These are phyloP conservation scores for Tetramorium alpestre DNA, from an alignment of 1,140 invertebrate species.

Conservation along the genomic window DNA sequence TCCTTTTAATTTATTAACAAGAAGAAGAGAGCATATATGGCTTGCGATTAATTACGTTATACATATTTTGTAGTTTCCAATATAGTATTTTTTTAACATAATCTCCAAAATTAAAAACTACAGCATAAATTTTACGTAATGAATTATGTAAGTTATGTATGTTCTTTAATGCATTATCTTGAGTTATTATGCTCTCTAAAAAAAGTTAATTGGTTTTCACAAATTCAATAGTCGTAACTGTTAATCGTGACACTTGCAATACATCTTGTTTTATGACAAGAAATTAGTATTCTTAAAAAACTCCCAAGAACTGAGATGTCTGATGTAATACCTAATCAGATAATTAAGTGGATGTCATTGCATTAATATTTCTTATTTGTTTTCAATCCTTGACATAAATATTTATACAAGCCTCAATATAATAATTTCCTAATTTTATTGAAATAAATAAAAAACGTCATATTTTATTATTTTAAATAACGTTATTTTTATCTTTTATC, in stretches of 20 bases:
- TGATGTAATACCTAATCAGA: background rate
- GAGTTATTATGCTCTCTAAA: too few relatives aligned
- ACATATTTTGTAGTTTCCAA: background rate
- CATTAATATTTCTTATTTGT: background rate
- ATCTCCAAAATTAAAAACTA: background rate
- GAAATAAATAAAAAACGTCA: background rate
- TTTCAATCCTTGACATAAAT: background rate
- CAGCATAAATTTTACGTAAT: background rate
- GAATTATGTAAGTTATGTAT: background rate
- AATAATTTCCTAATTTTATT: background rate
- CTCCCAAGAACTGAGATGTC: background rate
- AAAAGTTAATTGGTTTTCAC: background rate
- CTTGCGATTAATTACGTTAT: background rate
- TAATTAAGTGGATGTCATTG: background rate
- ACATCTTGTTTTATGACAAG: conserved; percentile 6
- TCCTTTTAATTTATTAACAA: background rate
- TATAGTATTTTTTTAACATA: background rate
- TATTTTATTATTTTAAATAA: background rate
- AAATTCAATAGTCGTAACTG: conserved; percentile 18
- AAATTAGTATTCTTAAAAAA: background rate
- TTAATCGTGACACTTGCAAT: background rate
- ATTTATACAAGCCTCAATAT: background rate
- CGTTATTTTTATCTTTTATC: background rate
- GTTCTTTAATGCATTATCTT: background rate
- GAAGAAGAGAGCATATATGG: background rate